phyloP scores from a whole-genome alignment of 37 sponge, comb jelly and placozoan species.

The Corticium candelabrum region DNA sequence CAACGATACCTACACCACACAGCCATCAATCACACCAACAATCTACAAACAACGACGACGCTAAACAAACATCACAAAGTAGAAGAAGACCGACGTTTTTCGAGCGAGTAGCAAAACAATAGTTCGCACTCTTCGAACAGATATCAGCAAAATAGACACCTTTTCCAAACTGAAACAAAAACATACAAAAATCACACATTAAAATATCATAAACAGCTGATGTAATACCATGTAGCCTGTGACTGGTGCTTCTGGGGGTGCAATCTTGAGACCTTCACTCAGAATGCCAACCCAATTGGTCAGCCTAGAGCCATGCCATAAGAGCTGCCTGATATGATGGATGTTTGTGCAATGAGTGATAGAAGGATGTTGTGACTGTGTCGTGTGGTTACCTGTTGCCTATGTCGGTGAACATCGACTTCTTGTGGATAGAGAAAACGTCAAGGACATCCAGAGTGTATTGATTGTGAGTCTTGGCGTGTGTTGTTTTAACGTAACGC shows the following conservation, averaged over 20 bases:
- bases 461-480: conserved; percentile 70
- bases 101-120: conserved; percentile 74
- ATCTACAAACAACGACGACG: too few species aligned
- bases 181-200: neutral
- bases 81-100: conserved; percentile 70
- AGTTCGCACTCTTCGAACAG: conserved; percentile 96
- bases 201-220: neutral
- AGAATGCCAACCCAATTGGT: conserved; percentile 98
- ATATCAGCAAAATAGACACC: conserved; percentile 99
- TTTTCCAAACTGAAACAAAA: conserved; percentile 71
- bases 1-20: conserved; percentile 38
- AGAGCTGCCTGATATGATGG: conserved; percentile 78
- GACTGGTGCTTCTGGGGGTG: conserved; percentile 97
- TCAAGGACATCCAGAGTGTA: conserved; percentile 65
- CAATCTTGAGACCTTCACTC: conserved; percentile 87
- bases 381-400: conserved; percentile 81
- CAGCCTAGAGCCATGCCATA: conserved; percentile 95
- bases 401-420: conserved; percentile 53
- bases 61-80: conserved; percentile 80
- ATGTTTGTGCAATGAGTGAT: too few species aligned
- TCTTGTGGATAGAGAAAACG: conserved; percentile 53
- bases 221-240: conserved; percentile 91
- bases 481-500: conserved; percentile 74
- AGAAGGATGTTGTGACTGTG: too few species aligned
- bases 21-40: neutral